Evolutionary conservation across 2,113 vertebrate genomes (phyloP).

Genomic region (Probosciger aterrimus): DNA sequence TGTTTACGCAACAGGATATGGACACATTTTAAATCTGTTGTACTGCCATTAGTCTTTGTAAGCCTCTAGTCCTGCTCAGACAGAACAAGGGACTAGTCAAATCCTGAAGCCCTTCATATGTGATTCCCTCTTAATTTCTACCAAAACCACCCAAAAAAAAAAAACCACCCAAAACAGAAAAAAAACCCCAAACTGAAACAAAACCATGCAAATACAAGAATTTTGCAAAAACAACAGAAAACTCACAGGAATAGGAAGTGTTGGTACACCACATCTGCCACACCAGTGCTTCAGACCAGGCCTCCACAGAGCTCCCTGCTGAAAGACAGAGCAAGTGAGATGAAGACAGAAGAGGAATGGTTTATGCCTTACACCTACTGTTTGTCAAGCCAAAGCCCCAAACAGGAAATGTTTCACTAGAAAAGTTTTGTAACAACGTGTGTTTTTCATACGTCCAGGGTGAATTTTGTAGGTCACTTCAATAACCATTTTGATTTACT

Average conservation of each 20-base stretch:
- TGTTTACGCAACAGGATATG: conserved; percentile 3
- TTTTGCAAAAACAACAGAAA: not conserved
- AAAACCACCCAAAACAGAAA: not conserved
- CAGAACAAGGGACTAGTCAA: not conserved
- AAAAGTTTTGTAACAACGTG: not conserved
- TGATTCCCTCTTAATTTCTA: not conserved
- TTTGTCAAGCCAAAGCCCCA: not conserved
- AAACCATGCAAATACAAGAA: not conserved
- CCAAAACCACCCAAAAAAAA: not conserved
- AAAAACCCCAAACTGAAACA: not conserved
- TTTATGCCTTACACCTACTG: not conserved
- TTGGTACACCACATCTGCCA: not conserved
- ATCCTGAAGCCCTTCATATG: not conserved
- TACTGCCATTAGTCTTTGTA: not conserved
- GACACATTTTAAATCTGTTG: not conserved
- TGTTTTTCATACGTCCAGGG: not conserved
- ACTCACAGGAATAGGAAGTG: not conserved
- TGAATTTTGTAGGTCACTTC: not conserved
- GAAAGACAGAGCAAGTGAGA: not conserved
- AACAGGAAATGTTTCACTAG: not conserved
- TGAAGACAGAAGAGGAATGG: not conserved
- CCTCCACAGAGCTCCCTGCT: not conserved
- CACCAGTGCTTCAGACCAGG: not conserved
- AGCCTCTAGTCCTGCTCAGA: not conserved
- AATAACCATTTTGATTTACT: not conserved